phyloP scores from a whole-genome alignment of 2,797 vertebrate genomes.

The Amblyraja radiata region DNA sequence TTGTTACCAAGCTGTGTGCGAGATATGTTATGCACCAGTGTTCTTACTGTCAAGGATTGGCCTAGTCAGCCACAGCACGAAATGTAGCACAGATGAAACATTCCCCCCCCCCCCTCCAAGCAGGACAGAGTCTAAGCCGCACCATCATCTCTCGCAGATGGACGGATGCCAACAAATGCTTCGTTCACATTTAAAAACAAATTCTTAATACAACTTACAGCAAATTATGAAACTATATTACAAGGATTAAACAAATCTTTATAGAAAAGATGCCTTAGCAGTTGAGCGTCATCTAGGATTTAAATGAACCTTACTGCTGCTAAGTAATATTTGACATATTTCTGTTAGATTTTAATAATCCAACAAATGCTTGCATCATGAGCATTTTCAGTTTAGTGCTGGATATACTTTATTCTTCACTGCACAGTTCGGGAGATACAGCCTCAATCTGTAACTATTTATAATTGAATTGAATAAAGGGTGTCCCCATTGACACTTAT shows the following conservation, averaged over 20 bases:
- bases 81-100: too few relatives aligned
- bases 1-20: too few relatives aligned
- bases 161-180: too few relatives aligned
- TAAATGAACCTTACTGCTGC: background rate
- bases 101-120: too few relatives aligned
- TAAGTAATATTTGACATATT: background rate
- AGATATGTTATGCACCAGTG: too few relatives aligned
- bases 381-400: background rate
- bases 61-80: too few relatives aligned
- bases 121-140: too few relatives aligned
- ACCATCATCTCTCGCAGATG: too few relatives aligned
- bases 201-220: background rate
- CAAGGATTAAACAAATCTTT: background rate
- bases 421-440: background rate
- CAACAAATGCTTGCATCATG: background rate
- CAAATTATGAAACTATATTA: background rate
- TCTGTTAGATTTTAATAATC: background rate
- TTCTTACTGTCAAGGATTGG: too few relatives aligned
- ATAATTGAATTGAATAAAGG: background rate
- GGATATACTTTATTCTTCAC: background rate
- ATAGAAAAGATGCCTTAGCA: background rate
- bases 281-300: background rate
- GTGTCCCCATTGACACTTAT: background rate
- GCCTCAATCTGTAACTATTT: background rate
- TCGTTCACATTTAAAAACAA: background rate